A percentile compares a stretch with the other conserved stretches of the same genome.
Conservation (phyloP, 2,113 vertebrate genomes). For the Zosterops hypoxanthus region DNA sequence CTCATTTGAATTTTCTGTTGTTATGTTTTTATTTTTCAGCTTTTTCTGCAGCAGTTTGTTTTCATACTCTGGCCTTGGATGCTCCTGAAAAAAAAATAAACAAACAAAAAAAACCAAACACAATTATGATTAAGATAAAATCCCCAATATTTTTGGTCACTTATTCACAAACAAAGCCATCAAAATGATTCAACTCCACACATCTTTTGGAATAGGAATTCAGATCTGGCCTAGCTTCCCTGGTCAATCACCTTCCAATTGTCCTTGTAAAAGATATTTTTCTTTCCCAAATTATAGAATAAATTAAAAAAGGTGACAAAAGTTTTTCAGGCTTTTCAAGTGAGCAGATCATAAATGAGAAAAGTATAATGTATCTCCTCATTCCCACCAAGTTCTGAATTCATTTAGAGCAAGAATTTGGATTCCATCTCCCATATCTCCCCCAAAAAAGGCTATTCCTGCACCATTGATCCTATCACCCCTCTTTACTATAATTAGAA, state of each 20-base stretch:
- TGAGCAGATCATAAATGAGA: neutral
- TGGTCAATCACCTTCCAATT: neutral
- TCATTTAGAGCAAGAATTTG: neutral
- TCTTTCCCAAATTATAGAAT: neutral
- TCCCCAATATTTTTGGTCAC: neutral
- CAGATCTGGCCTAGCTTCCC: neutral
- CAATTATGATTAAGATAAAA: neutral
- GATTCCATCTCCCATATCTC: neutral
- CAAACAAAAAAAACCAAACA: neutral
- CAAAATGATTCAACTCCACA: neutral
- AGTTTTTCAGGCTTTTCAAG: neutral
- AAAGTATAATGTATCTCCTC: neutral
- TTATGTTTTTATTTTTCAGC: conserved; percentile 76
- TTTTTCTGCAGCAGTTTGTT: conserved; percentile 88
- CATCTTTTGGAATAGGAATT: neutral
- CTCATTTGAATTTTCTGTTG: conserved; percentile 73
- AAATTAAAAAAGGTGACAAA: neutral
- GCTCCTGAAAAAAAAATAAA: conserved; percentile 78
- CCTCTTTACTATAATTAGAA: neutral
- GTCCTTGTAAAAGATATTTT: neutral
- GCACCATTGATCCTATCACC: neutral
- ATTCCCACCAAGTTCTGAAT: neutral
- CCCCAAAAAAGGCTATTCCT: neutral
- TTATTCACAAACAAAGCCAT: neutral
- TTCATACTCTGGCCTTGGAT: conserved; percentile 93